Percentiles rank a stretch among this genome's conserved stretches.
These are phyloP conservation scores for Amphiprion ocellaris DNA, from an alignment of 2,113 vertebrate genomes.

Conservation along the genomic window DNA sequence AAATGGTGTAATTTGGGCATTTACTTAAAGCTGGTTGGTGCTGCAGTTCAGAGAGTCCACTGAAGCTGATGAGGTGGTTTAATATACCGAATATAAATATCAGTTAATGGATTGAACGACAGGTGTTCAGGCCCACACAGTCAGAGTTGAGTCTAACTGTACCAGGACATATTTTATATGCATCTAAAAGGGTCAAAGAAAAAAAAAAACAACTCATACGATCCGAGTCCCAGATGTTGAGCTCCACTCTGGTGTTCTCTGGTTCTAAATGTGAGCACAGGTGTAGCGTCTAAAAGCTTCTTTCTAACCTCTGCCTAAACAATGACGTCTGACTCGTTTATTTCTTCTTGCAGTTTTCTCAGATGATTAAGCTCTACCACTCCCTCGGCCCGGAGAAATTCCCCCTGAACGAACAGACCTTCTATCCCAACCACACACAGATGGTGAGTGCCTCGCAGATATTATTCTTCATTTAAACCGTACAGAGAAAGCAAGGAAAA, in stretches of 20 bases:
- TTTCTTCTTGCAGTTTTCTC: conserved; percentile 90
- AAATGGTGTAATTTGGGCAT: no score
- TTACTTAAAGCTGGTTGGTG: no score
- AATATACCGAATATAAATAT: no score
- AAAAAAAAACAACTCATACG: conserved; percentile 10
- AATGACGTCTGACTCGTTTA: conserved; percentile 30
- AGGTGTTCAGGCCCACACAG: no score
- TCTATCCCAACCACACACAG: conserved; percentile 94
- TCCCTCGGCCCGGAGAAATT: conserved; percentile 94
- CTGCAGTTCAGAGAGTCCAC: no score
- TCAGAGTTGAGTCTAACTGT: not conserved
- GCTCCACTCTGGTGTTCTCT: not conserved
- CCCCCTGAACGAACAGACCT: conserved; percentile 95
- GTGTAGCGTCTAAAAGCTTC: not conserved
- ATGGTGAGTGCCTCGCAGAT: conserved; percentile 90
- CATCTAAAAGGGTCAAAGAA: conserved; percentile 25
- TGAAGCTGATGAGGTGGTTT: no score
- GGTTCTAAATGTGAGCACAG: conserved; percentile 4
- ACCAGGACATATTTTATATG: conserved; percentile 32
- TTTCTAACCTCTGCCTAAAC: not conserved
- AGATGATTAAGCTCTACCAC: conserved; percentile 97
- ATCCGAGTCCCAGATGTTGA: not conserved
- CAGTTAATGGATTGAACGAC: no score
- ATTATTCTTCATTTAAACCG: conserved; percentile 1
- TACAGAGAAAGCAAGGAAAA: not conserved